phyloP scores from a whole-genome alignment of 2,888 invertebrate species.

The Lamellibrachia satsuma region DNA sequence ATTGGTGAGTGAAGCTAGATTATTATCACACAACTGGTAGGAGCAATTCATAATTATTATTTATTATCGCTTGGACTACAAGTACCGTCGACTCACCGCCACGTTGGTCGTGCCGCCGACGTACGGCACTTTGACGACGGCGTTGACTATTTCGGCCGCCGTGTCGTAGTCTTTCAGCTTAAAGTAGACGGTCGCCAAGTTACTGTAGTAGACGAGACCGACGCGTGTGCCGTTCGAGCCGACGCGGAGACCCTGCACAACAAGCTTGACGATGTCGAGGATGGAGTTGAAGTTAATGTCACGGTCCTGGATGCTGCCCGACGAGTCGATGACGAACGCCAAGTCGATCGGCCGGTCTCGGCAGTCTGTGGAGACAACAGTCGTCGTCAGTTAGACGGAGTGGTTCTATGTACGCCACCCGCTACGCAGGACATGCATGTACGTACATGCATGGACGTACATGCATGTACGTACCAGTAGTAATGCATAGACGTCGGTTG shows the following conservation, averaged over 20 bases:
- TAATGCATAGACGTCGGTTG: too few relatives aligned
- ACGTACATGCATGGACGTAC: too few relatives aligned
- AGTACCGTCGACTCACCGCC: background rate
- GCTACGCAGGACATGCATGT: too few relatives aligned
- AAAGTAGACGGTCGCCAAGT: conserved; percentile 27
- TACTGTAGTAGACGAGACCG: conserved; percentile 28
- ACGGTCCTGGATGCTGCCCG: conserved; percentile 24
- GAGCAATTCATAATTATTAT: background rate
- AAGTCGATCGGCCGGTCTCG: conserved; percentile 17
- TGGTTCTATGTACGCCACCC: too few relatives aligned
- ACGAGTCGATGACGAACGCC: conserved; percentile 23
- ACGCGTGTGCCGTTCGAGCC: conserved; percentile 26
- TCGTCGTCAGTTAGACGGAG: background rate
- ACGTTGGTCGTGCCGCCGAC: conserved; percentile 30
- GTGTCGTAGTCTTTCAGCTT: conserved; percentile 24
- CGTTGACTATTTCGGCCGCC: background rate
- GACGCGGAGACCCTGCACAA: conserved; percentile 27
- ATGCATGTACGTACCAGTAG: too few relatives aligned
- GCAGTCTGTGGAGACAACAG: conserved; percentile 20
- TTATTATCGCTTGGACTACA: background rate
- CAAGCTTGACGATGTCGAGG: conserved; percentile 13
- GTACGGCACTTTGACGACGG: conserved; percentile 23
- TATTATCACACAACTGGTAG: background rate
- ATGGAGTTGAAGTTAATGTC: conserved; percentile 21
- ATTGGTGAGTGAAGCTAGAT: too few relatives aligned